Evolutionary conservation across 2,113 vertebrate species (phyloP).

Genomic region (Misgurnus anguillicaudatus): DNA sequence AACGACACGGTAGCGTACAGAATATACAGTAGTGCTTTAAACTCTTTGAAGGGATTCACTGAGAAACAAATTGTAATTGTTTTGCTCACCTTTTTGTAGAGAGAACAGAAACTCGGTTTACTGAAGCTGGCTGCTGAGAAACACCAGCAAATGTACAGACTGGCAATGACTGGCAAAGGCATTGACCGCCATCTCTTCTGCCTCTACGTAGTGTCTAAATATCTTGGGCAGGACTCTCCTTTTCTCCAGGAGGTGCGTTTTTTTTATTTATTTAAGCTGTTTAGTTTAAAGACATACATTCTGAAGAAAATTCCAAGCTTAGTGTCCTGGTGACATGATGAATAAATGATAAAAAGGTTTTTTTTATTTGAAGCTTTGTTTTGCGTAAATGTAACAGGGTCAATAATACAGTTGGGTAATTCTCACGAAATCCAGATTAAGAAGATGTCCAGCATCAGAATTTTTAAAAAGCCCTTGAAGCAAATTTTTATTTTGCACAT

Average conservation of each 20-base stretch:
- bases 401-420: no score
- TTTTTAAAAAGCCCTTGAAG: no score
- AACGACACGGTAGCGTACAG: slow-evolving; percentile 77
- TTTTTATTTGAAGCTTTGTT: no score
- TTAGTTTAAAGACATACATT: no score
- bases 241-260: slow-evolving; percentile 89
- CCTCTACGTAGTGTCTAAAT: slow-evolving; percentile 95
- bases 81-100: slow-evolving; percentile 63
- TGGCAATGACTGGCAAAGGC: slow-evolving; percentile 90
- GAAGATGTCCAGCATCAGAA: no score
- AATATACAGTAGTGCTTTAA: neutral
- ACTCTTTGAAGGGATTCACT: neutral
- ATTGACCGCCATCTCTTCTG: slow-evolving; percentile 98
- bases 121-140: slow-evolving; percentile 81
- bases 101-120: slow-evolving; percentile 75
- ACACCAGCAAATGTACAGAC: slow-evolving; percentile 88
- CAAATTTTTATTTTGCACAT: no score
- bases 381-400: no score
- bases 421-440: no score
- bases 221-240: slow-evolving; percentile 88
- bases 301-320: no score
- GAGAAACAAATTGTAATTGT: neutral
- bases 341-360: no score
- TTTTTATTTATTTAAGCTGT: no score
- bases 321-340: no score